These are phyloP conservation scores for Dioctria linearis DNA, from an alignment of 2,888 invertebrate species.

Conservation along the genomic window DNA sequence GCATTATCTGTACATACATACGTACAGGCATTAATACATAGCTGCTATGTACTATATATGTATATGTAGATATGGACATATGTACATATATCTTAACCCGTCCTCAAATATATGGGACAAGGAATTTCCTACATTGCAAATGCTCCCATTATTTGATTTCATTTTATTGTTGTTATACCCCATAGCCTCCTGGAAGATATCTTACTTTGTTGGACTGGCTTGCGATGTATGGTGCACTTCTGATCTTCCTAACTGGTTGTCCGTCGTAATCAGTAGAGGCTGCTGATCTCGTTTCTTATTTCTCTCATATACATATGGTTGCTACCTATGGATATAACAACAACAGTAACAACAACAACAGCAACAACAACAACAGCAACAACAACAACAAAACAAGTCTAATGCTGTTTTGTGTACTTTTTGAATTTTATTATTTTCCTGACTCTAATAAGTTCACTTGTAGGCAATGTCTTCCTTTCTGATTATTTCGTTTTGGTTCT, in stretches of 20 bases:
- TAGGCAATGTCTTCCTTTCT: conserved; percentile 43
- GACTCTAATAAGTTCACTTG: conserved; percentile 50
- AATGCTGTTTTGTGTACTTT: conserved; percentile 47
- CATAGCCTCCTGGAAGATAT: conserved; percentile 36
- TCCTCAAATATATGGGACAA: conserved; percentile 51
- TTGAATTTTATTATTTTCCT: conserved; percentile 49
- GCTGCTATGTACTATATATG: not conserved
- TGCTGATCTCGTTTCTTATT: conserved; percentile 22
- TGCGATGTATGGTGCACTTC: conserved; percentile 1
- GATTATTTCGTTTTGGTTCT: conserved; percentile 50
- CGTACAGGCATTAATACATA: not conserved
- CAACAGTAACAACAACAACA: too few relatives aligned
- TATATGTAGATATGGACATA: not conserved
- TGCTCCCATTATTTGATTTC: conserved; percentile 49
- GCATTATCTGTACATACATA: not conserved
- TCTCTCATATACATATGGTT: conserved; percentile 19
- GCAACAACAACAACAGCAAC: too few relatives aligned
- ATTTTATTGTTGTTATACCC: conserved; percentile 29
- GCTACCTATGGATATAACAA: not conserved
- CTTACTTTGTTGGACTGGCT: conserved; percentile 16
- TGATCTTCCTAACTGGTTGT: conserved; percentile 24
- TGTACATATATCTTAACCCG: not conserved
- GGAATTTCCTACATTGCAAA: conserved; percentile 49
- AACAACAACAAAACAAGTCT: not conserved
- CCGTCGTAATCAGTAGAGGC: conserved; percentile 14